These are phyloP conservation scores for Nematostella vectensis DNA, from an alignment of 92 coral and sea anemone species.

Conservation along the genomic window DNA sequence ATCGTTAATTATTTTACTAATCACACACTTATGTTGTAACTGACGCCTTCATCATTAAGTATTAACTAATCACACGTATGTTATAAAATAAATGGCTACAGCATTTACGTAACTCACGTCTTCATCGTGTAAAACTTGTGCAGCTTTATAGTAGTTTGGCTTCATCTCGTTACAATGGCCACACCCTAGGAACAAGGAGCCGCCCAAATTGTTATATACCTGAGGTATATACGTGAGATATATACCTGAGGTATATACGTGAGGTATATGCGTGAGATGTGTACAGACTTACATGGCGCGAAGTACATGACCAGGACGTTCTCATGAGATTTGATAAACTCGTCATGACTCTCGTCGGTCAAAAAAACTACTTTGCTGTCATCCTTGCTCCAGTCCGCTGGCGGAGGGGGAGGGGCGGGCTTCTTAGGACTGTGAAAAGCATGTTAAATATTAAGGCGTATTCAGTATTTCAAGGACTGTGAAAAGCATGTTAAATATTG, in stretches of 20 bases:
- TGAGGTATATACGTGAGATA: no score
- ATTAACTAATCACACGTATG: no score
- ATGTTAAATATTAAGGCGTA: no score
- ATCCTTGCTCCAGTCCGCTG: slow-evolving; percentile 94
- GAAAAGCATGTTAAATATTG: no score
- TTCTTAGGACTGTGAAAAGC: slow-evolving; percentile 63
- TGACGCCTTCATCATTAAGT: no score
- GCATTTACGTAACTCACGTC: slow-evolving; percentile 47
- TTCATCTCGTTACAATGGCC: slow-evolving; percentile 95
- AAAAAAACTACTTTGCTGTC: slow-evolving; percentile 71
- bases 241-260: no score
- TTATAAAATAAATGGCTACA: no score
- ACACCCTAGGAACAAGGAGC: slow-evolving; percentile 53
- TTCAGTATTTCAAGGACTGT: no score
- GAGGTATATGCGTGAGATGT: no score
- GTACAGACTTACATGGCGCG: slow-evolving; percentile 95
- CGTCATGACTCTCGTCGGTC: slow-evolving; percentile 58
- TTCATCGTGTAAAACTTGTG: slow-evolving; percentile 70
- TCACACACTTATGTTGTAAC: no score
- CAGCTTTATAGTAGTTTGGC: slow-evolving; percentile 73
- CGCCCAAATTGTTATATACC: no score
- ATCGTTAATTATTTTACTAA: no score
- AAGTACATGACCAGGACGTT: slow-evolving; percentile 82
- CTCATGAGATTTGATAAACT: slow-evolving; percentile 44
- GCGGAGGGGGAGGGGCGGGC: slow-evolving; percentile 74